Evolutionary conservation across 2,888 invertebrate species (phyloP).

Genomic region (Phyto melanocephala): DNA sequence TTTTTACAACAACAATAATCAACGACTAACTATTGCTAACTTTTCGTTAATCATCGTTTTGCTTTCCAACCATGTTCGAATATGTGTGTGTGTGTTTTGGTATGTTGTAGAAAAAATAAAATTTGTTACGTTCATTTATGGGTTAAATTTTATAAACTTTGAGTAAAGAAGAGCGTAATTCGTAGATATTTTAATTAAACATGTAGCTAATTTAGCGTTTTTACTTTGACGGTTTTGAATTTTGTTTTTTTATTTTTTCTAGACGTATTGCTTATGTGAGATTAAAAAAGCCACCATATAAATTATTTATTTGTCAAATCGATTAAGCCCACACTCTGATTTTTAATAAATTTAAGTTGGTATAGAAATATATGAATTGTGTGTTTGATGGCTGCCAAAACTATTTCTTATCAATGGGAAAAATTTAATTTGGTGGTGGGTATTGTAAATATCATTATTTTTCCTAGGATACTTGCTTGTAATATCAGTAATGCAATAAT

Average conservation of each 20-base stretch:
- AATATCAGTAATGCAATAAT: too few relatives aligned
- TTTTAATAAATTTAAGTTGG: too few relatives aligned
- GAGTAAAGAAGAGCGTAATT: constrained; percentile 19
- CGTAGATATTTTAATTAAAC: constrained; percentile 22
- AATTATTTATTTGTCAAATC: too few relatives aligned
- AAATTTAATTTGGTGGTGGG: too few relatives aligned
- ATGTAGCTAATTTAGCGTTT: constrained; percentile 7
- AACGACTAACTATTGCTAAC: neutral
- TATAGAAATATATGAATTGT: too few relatives aligned
- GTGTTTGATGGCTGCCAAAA: too few relatives aligned
- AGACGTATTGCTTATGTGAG: too few relatives aligned
- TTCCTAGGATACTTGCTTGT: too few relatives aligned
- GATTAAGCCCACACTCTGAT: too few relatives aligned
- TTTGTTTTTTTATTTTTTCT: neutral
- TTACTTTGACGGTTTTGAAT: neutral
- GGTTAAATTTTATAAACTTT: constrained; percentile 36
- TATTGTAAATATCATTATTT: too few relatives aligned
- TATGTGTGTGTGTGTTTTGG: neutral
- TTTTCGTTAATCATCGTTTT: constrained; percentile 35
- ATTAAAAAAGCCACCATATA: too few relatives aligned
- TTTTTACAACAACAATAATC: neutral
- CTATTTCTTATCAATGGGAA: too few relatives aligned
- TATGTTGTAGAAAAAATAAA: neutral
- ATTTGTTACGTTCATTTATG: constrained; percentile 39
- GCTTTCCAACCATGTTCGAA: neutral